These are phyloP conservation scores for Littorina saxatilis DNA, from an alignment of 1,140 invertebrate genomes.

Conservation along the genomic window DNA sequence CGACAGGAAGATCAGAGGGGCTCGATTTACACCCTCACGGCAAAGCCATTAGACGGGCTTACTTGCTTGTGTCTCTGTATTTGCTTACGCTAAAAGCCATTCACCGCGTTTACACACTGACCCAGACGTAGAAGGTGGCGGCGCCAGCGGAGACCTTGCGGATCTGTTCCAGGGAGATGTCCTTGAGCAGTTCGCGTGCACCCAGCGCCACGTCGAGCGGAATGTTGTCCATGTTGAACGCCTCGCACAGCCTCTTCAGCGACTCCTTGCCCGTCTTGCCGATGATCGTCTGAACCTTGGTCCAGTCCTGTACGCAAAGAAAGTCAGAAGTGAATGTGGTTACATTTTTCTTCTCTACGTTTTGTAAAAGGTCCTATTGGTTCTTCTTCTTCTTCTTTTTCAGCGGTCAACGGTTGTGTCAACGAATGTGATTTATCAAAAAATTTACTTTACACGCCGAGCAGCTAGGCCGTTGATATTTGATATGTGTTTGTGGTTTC, in stretches of 20 bases:
- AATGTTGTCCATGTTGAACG: conserved; percentile 53
- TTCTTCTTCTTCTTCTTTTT: too few relatives aligned
- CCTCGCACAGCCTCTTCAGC: conserved; percentile 59
- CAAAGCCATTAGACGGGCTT: too few relatives aligned
- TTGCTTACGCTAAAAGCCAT: too few relatives aligned
- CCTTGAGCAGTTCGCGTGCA: conserved; percentile 57
- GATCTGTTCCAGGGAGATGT: conserved; percentile 62
- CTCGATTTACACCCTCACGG: not conserved
- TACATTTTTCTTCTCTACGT: too few relatives aligned
- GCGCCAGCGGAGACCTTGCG: conserved; percentile 66
- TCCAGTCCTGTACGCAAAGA: conserved; percentile 67
- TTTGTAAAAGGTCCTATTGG: too few relatives aligned
- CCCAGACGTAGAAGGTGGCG: conserved; percentile 70
- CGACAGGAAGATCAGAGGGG: not conserved
- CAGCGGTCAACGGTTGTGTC: too few relatives aligned
- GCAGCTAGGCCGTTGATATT: too few relatives aligned
- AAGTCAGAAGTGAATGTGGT: too few relatives aligned
- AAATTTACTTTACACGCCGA: too few relatives aligned
- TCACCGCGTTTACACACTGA: conserved; percentile 45
- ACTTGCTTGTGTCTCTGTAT: too few relatives aligned
- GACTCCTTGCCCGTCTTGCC: conserved; percentile 66
- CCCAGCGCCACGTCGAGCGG: conserved; percentile 61
- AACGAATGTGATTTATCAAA: too few relatives aligned
- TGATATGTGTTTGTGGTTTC: too few relatives aligned
- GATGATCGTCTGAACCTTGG: conserved; percentile 51